A percentile compares a stretch with the other conserved stretches of the same genome.
Conservation (phyloP, 2,113 vertebrate species). For the Rhagologus leucostigma region DNA sequence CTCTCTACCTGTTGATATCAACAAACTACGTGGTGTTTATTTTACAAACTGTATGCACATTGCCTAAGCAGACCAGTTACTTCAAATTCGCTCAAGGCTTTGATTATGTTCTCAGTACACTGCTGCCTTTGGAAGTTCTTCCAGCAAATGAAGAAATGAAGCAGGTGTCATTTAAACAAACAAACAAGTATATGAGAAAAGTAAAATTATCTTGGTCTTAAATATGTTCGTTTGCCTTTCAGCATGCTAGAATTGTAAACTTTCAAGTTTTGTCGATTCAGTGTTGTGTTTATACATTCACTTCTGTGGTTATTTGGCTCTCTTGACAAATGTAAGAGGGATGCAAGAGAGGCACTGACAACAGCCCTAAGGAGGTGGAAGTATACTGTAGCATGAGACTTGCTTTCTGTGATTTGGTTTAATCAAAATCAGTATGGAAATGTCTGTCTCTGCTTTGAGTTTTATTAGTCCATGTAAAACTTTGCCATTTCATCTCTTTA, state of each 20-base stretch:
- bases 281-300: not conserved
- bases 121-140: not conserved
- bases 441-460: not conserved
- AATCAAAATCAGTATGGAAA: not conserved
- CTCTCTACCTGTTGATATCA: not conserved
- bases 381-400: not conserved
- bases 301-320: not conserved
- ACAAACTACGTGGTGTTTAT: not conserved
- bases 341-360: not conserved
- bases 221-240: not conserved
- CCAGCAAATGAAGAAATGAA: not conserved
- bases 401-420: not conserved
- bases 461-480: not conserved
- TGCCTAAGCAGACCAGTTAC: not conserved
- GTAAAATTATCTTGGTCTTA: not conserved
- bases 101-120: not conserved
- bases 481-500: not conserved
- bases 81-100: not conserved
- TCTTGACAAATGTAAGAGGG: not conserved
- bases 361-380: not conserved
- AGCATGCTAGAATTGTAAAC: not conserved
- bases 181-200: not conserved
- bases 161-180: not conserved
- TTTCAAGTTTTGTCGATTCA: not conserved
- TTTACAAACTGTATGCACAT: not conserved